phyloP scores from a whole-genome alignment of 2,113 vertebrate species.

The Dasypus novemcinctus region DNA sequence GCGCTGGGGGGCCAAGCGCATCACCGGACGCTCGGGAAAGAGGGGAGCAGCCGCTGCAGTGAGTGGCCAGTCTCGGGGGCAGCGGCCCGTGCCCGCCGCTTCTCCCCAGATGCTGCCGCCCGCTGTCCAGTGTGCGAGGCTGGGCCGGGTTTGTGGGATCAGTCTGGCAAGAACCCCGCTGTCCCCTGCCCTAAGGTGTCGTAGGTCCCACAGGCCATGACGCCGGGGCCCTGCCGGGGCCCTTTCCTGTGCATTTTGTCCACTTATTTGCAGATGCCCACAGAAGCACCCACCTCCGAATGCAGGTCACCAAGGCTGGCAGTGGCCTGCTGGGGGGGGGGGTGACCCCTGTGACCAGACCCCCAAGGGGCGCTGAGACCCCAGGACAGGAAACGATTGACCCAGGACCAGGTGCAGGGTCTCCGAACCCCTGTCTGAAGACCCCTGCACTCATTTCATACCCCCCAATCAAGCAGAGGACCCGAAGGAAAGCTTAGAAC shows the following conservation, averaged over 20 bases:
- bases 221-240: neutral
- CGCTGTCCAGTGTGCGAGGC: neutral
- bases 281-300: neutral
- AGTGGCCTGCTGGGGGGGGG: neutral
- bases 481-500: neutral
- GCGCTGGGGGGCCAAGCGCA: neutral
- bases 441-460: no score
- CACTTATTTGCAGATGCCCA: neutral
- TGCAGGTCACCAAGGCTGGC: accelerated
- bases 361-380: neutral
- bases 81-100: accelerated
- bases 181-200: no score
- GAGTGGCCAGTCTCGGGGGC: neutral
- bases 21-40: neutral
- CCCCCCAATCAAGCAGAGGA: neutral
- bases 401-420: accelerated
- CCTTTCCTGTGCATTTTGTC: neutral
- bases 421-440: neutral
- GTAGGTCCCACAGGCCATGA: neutral
- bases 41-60: neutral
- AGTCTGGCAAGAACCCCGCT: neutral
- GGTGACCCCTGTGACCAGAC: no score
- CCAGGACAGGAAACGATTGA: neutral
- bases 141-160: neutral
- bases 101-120: neutral